These are phyloP conservation scores for Apistogramma diplotaenia DNA, from an alignment of 2,113 vertebrate genomes.

Conservation along the genomic window DNA sequence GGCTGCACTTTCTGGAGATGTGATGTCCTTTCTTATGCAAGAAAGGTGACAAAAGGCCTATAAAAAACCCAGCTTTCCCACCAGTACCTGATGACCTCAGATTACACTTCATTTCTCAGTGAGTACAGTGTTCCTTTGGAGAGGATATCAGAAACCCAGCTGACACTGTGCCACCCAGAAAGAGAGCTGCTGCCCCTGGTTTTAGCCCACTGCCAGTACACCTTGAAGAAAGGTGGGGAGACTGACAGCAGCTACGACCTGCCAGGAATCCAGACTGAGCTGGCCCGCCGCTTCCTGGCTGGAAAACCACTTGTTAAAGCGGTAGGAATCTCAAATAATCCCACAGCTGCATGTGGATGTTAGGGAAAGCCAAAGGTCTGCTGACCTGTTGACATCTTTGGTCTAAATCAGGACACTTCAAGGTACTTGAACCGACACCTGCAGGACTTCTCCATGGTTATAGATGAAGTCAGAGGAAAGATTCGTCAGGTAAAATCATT, in stretches of 20 bases:
- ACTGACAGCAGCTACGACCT: slow-evolving; percentile 65
- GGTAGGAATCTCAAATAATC: slow-evolving; percentile 36
- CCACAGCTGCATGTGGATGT: not conserved
- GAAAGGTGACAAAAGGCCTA: too few relatives aligned
- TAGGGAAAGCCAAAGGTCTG: not conserved
- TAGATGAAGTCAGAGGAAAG: slow-evolving; percentile 67
- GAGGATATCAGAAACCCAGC: slow-evolving; percentile 67
- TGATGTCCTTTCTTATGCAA: too few relatives aligned
- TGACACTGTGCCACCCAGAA: slow-evolving; percentile 75
- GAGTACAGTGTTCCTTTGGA: slow-evolving; percentile 66
- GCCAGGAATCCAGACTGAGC: slow-evolving; percentile 61
- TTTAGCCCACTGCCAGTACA: slow-evolving; percentile 76
- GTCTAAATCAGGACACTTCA: slow-evolving; percentile 59
- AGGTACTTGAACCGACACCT: slow-evolving; percentile 70
- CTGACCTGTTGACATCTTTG: not conserved
- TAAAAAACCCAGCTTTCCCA: not conserved
- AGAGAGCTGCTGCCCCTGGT: slow-evolving; percentile 75
- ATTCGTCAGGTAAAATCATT: slow-evolving; percentile 68
- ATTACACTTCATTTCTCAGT: slow-evolving; percentile 33
- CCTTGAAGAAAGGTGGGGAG: slow-evolving; percentile 68
- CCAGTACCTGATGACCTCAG: not conserved
- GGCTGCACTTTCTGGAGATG: too few relatives aligned
- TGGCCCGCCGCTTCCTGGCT: slow-evolving; percentile 64
- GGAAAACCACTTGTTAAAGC: slow-evolving; percentile 73
- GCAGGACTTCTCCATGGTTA: slow-evolving; percentile 72